Conservation (phyloP, 23 tunicate species). For the Corella eumyota region DNA sequence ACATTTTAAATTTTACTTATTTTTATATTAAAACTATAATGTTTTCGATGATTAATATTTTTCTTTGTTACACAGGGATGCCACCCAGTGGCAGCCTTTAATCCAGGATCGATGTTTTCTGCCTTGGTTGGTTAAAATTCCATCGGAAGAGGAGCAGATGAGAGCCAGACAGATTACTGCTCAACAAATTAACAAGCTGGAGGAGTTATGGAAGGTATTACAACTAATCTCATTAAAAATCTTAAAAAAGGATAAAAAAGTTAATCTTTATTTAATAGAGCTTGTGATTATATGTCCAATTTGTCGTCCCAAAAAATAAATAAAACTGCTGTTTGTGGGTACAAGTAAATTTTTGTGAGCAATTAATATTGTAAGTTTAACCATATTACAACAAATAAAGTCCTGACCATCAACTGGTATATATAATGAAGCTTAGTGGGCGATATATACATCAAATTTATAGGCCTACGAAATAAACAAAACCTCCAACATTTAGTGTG, state of each 20-base stretch:
- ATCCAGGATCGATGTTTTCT: conserved; percentile 91
- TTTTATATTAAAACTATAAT: background rate
- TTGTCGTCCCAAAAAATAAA: background rate
- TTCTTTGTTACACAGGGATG: conserved; percentile 48
- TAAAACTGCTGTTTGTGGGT: background rate
- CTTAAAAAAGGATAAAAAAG: background rate
- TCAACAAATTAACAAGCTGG: conserved; percentile 93
- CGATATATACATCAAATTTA: too few relatives aligned
- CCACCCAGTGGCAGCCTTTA: conserved; percentile 88
- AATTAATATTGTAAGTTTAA: too few relatives aligned
- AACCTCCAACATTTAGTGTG: too few relatives aligned
- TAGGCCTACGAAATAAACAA: too few relatives aligned
- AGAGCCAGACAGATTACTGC: conserved; percentile 96
- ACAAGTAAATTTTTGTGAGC: background rate
- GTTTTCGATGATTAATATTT: background rate
- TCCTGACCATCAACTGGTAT: too few relatives aligned
- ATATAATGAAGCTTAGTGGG: too few relatives aligned
- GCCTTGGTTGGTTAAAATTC: conserved; percentile 91
- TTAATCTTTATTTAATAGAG: background rate
- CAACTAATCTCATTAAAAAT: background rate
- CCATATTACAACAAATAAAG: too few relatives aligned
- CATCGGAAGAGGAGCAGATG: conserved; percentile 93
- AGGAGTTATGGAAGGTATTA: conserved; percentile 91
- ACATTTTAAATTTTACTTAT: background rate
- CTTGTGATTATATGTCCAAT: background rate